Evolutionary conservation across 2,113 vertebrate genomes (phyloP), one percentile per base, ranked within the genome.

Genomic region (Centropus bengalensis): DNA sequence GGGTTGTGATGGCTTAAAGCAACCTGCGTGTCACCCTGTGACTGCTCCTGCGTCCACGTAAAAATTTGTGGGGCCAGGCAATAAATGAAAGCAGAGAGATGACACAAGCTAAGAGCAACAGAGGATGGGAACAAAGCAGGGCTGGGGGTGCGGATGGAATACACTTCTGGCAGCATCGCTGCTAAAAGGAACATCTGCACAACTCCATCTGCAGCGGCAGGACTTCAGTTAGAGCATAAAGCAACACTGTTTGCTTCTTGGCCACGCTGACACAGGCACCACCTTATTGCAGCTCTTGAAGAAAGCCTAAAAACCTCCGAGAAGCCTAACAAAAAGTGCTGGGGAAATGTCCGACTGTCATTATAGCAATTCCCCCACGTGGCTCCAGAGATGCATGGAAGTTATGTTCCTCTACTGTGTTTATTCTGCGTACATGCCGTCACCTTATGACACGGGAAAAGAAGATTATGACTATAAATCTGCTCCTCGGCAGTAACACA

Each of bases 251-350:
- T 42, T 89, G 85, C 69, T 77, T 77, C 62, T 52, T 5, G 30
- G 38, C 33, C 52, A 3, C 1, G 28, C 22, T 75, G 64, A 60
- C 49, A 64, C 66, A 74, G 79, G 64, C 8, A 2, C 3, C 9
- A 12, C 3, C 56, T 82, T 60, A 52, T 60, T 1, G 0, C 1
- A 78, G 60, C 0, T 75, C 55, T 10, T 33, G 44, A 69, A 74
- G 75, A 82, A 81, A 95, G 44, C 33, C 86, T 67, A 79, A 84
- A 90, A 71, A 45, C 11, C 74, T 68, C 78, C 7, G 56, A 71
- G 44, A 78, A 75, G 51, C 68, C 5, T 7, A 82, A 63, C 27
- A 73, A 49, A 78, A 94, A 83, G 4, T 4, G 44, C 1, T 79
- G 55, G 58, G 11, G 63, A 80, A 70, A 77, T n/a, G 47, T 28